Base-by-base conservation (phyloP, 2,797 vertebrate genomes). In the Typhlichthys subterraneus region DNA sequence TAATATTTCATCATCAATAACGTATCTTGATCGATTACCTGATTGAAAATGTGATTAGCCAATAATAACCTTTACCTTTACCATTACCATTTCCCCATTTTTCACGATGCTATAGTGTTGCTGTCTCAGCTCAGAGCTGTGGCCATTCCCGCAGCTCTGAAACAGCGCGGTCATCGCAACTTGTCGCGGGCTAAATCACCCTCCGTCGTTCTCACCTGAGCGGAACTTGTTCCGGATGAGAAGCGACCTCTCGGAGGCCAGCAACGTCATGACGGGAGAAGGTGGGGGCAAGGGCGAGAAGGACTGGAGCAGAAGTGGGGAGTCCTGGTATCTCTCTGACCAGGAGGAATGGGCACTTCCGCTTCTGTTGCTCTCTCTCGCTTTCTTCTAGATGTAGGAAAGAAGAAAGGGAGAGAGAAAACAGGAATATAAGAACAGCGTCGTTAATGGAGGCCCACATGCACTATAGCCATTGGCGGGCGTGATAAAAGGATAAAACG, bases 191-290 rank as follows among this genome's bases (percentile, higher is more conserved):
- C 11, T 31, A 55, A 75, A 4, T 13, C 12, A 38, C 45, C 49
- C 4, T 56, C 2, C 14, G 29, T 13, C 46, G 13, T 59, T 65
- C 94, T 95, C 92, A 96, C 95, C 95, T 87, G 95, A 96, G 79
- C 94, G 94, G 84, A 96, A 96, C 89, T 95, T 96, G 92, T 94
- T 96, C 72, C 95, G 91, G 87, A 97, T 96, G 85, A 96, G 93
- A 71, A 96, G 91, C 1, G 95, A 96, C 86, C 94, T 94, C 89
- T 96, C 94, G 12, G 94, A 94, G 72, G 95, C 93, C 75, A 94
- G 88, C 82, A 96, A 92, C 17, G 95, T 96, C 95, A 96, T 96
- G 82, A 62, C 45, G 74, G 69, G 57, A 61, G 31, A 8, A 19
- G 57, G 58, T 42, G 72, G 69, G 63, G 61, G 52, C 70, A 77